A percentile compares a stretch with the other conserved stretches of the same genome.
These are phyloP conservation scores for Drosophila trapezifrons DNA, from an alignment of 1,140 invertebrate species.

Conservation along the genomic window DNA sequence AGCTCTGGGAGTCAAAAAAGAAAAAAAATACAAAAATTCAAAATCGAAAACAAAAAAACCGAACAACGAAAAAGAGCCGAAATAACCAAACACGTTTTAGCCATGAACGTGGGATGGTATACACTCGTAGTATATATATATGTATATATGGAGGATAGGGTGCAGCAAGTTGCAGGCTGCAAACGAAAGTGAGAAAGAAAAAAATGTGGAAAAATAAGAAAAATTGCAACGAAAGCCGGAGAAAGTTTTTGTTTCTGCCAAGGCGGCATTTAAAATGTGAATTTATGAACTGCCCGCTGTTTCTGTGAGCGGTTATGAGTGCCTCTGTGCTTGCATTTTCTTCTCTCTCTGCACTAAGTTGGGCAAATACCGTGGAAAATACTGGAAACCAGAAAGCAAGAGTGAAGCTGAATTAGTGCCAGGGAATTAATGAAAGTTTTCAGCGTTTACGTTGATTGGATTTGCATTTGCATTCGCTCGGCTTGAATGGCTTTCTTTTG, in stretches of 20 bases:
- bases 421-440: conserved; percentile 74
- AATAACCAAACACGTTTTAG: conserved; percentile 66
- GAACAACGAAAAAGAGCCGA: conserved; percentile 22
- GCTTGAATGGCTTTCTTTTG: conserved; percentile 35
- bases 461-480: conserved; percentile 28
- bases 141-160: conserved; percentile 40
- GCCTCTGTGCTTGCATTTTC: conserved; percentile 11
- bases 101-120: conserved; percentile 60
- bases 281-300: conserved; percentile 60
- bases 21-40: neutral
- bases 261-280: conserved; percentile 77
- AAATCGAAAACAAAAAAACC: conserved; percentile 14
- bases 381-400: conserved; percentile 61
- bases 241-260: conserved; percentile 71
- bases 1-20: conserved; percentile 34
- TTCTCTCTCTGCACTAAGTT: conserved; percentile 4
- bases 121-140: conserved; percentile 1
- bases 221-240: conserved; percentile 78
- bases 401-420: conserved; percentile 66
- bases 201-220: conserved; percentile 28
- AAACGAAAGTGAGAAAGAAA: conserved; percentile 44
- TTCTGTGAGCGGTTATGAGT: conserved; percentile 25
- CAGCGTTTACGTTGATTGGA: conserved; percentile 12
- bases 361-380: conserved; percentile 20
- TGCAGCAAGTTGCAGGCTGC: conserved; percentile 49